Base-by-base conservation (phyloP, 1,140 invertebrate genomes). In the Neodiprion fabricii region DNA sequence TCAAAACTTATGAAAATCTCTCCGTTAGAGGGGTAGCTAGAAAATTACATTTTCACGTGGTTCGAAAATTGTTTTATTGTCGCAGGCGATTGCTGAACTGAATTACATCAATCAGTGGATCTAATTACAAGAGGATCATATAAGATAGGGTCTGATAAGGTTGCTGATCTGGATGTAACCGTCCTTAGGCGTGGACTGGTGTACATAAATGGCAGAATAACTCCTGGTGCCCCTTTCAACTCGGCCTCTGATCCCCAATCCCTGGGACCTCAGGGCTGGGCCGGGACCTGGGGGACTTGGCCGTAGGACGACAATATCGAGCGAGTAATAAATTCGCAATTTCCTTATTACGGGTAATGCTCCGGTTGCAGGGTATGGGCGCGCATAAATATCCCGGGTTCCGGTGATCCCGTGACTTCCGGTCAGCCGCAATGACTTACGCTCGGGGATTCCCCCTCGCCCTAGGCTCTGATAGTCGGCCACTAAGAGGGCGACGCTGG, bases 341-440 rank as follows among this genome's bases (percentile, higher is more conserved):
- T 88, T 88, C 87, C 87, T 88, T 88, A 88, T 88, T 88, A 87
- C 87, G 86, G 85, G 82, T 88, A 88, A 88, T 88, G 85, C 84
- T 81, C 87, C 87, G 87, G 87, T 87, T 81, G 61, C 61, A 40
- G 53, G 53, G 53, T 61, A 61, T 61, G 53, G 53, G 53, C 53
- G 53, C 86, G 85, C 85, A 88, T 88, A 88, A 88, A 88, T 88
- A 88, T 87, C 79, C 77, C 67, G 80, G 82, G 83, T 87, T 88
- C 87, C 87, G 87, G 87, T 88, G 86, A 88, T 88, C 83, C 82
- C 79, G 82, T 80, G 79, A 83, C 82, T 85, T 84, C 83, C 83
- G 85, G 85, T 85, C 84, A 86, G 80, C 82, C 79, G 83, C 83
- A 85, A 85, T 85, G 83, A 85, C 83, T 85, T 84, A 84, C 83